Percentiles rank a stretch among this genome's conserved stretches.
These are phyloP conservation scores for Balearica regulorum DNA, from an alignment of 2,797 vertebrate species.

Conservation along the genomic window DNA sequence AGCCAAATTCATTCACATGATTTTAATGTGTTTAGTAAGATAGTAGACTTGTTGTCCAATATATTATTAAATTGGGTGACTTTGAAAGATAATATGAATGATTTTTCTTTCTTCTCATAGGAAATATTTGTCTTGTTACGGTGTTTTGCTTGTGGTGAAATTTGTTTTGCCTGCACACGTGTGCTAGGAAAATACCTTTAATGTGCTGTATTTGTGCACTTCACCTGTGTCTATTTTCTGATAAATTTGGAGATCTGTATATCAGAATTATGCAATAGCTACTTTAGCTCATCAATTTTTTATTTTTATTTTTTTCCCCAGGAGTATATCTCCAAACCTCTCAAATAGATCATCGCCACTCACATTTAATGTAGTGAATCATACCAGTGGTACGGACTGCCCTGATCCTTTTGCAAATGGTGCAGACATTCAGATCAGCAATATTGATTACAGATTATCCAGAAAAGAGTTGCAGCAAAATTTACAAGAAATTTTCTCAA, in stretches of 20 bases:
- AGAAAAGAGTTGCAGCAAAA: constrained; percentile 92
- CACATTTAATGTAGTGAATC: constrained; percentile 63
- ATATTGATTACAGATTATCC: constrained; percentile 94
- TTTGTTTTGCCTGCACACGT: not conserved
- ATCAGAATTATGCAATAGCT: not conserved
- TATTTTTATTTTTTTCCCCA: constrained; percentile 46
- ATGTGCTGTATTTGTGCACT: not conserved
- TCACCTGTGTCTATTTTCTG: not conserved
- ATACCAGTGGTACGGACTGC: constrained; percentile 71
- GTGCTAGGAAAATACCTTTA: not conserved
- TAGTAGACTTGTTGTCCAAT: not conserved
- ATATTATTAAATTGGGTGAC: not conserved
- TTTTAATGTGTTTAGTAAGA: not conserved
- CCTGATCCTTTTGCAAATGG: constrained; percentile 88
- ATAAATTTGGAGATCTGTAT: not conserved
- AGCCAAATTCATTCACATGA: no score
- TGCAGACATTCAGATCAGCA: constrained; percentile 89
- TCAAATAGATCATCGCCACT: constrained; percentile 89
- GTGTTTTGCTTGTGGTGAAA: not conserved
- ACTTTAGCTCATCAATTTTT: not conserved
- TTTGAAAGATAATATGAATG: not conserved
- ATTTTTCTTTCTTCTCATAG: not conserved
- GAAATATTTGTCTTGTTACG: not conserved
- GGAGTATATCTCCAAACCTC: constrained; percentile 86
- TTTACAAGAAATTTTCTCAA: constrained; percentile 85